Base-by-base conservation (phyloP, 2,888 invertebrate genomes). In the Pristionchus exspectatus region DNA sequence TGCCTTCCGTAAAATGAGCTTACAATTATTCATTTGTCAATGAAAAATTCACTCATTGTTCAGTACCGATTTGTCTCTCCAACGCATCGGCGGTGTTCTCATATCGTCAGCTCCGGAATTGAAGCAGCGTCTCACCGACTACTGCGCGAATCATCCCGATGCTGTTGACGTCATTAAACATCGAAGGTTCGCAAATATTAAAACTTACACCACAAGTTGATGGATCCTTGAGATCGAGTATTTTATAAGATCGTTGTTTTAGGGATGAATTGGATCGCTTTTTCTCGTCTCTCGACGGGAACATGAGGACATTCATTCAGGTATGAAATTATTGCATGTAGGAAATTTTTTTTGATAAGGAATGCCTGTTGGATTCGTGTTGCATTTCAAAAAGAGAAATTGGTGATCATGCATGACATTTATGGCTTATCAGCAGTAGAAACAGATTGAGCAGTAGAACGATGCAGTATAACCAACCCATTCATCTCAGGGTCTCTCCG, bases 81-180 rank as follows among this genome's bases (percentile, higher is more conserved):
- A 98, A 95, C 96, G 97, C 93, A 97, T 98, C 30, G 99, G 99
- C 3, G 98, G 97, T 93, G 96, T 98, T 21, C 98, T 99, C 95
- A 96, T 99, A 90, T 97, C 97, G 90, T 97, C 95, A 84, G 96
- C 96, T 18, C 95, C 95, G 14, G 95, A 95, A 85, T 91, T 96
- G 74, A 98, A 98, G 96, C 96, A 96, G 92, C 97, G 98, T 21
- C 98, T 98, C 95, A 97, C 97, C 94, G 96, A 96, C 24, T 99
- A 99, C 95, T 98, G 98, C 96, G 97, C 97, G 90, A 97, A 97
- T 92, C 99, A 99, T 96, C 99, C 99, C 0, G 97, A 97, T 95
- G 98, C 98, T 92, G 98, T 98, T 84, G 97, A 97, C 95, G 97
- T 98, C 93, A 96, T 99, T 93, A 98, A 98, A 95, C 97, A 97